Evolutionary conservation across 2,113 vertebrate genomes (phyloP).

Genomic region (Regulus satrapa): DNA sequence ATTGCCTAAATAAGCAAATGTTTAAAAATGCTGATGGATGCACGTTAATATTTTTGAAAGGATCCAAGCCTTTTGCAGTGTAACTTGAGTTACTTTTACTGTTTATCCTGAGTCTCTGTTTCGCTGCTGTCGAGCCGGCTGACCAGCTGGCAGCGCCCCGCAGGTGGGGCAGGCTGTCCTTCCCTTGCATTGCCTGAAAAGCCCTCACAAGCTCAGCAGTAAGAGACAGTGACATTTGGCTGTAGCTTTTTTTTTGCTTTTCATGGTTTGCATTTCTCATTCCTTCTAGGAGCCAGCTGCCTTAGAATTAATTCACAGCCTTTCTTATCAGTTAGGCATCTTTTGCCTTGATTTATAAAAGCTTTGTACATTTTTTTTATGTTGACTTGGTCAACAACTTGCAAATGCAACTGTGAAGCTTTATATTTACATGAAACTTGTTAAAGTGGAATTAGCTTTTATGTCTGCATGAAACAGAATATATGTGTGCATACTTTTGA

Average conservation of each 20-base stretch:
- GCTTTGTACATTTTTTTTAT: background rate
- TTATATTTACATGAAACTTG: background rate
- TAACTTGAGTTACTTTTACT: background rate
- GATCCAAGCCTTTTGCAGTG: background rate
- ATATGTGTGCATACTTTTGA: background rate
- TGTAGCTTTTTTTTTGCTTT: background rate
- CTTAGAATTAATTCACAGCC: background rate
- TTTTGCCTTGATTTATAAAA: background rate
- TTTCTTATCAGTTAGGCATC: background rate
- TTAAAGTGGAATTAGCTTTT: background rate
- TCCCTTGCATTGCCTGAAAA: background rate
- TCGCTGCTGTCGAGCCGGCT: background rate
- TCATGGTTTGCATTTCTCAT: background rate
- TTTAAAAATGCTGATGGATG: background rate
- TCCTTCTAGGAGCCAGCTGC: background rate
- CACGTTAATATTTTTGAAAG: background rate
- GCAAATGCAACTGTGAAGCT: background rate
- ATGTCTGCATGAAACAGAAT: background rate
- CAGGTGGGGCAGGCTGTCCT: constrained; percentile 20
- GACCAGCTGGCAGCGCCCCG: background rate
- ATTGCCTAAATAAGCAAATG: background rate
- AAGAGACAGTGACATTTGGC: background rate
- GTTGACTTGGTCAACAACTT: background rate
- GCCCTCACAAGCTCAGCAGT: constrained; percentile 12
- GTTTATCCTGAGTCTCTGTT: background rate